Conservation (phyloP, 2,888 invertebrate species). For the Carterocephalus palaemon region DNA sequence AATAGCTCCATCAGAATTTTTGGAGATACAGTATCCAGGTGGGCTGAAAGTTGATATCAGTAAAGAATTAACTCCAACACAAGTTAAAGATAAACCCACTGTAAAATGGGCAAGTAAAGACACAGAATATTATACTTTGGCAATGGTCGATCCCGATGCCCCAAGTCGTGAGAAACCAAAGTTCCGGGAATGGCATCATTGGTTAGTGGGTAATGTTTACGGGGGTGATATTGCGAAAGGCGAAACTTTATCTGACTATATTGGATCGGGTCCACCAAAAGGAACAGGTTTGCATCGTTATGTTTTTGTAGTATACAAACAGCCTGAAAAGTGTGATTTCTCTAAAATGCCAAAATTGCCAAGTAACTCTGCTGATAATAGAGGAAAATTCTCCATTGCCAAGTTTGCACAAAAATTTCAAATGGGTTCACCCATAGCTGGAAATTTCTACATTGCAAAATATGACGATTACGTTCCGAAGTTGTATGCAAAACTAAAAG, state of each 20-base stretch:
- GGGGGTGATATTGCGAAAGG: slow-evolving; percentile 81
- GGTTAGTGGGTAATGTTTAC: slow-evolving; percentile 87
- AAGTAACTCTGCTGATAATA: slow-evolving; percentile 70
- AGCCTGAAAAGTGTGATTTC: slow-evolving; percentile 71
- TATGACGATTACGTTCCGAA: slow-evolving; percentile 81
- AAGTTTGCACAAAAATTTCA: slow-evolving; percentile 79
- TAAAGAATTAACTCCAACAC: slow-evolving; percentile 84
- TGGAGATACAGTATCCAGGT: slow-evolving; percentile 74
- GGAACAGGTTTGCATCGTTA: slow-evolving; percentile 86
- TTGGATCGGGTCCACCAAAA: slow-evolving; percentile 83
- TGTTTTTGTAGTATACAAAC: slow-evolving; percentile 82
- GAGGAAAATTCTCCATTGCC: slow-evolving; percentile 78
- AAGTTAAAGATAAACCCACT: slow-evolving; percentile 83
- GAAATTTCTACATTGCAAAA: slow-evolving; percentile 80
- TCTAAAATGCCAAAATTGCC: slow-evolving; percentile 58
- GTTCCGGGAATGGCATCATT: slow-evolving; percentile 86
- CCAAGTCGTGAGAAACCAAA: slow-evolving; percentile 84
- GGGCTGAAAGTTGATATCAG: slow-evolving; percentile 77
- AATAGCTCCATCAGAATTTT: slow-evolving; percentile 71
- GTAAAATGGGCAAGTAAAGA: slow-evolving; percentile 82
- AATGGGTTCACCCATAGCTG: slow-evolving; percentile 79
- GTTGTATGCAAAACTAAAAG: slow-evolving; percentile 61
- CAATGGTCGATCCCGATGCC: slow-evolving; percentile 86
- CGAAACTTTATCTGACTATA: slow-evolving; percentile 82
- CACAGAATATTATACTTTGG: slow-evolving; percentile 81